Base-by-base conservation (phyloP, 2,888 invertebrate species). In the Drosophila demipolita region DNA sequence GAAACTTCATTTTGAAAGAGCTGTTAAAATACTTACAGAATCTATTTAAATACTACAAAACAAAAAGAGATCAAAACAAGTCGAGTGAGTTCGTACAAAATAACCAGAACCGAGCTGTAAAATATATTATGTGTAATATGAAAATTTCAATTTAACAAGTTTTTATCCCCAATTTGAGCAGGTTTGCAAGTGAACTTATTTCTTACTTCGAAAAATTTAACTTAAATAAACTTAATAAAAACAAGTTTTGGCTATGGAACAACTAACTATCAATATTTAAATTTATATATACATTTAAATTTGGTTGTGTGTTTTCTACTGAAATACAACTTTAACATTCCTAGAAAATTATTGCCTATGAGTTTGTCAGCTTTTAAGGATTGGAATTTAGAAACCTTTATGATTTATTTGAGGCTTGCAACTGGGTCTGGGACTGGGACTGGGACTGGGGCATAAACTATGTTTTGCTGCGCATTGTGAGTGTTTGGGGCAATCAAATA, bases 401-500 rank as follows among this genome's bases (percentile, higher is more conserved):
- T 60, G 53, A 29, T 15, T 74, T 52, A 33, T 42, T 12, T 35
- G 35, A 20, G 45, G 60, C 17, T n/a, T 26, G 67, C 11, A 23
- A 26, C 32, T 50, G 45, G 58, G 38, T 33, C 50, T 45, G 45
- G 45, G 20, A 26, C 26, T 26, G 26, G 26, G 32, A 26, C 32
- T 50, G 49, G 58, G 38, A 36, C 42, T 45, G 45, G 20, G 23
- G 35, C 54, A 49, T 76, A 65, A 49, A 63, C 60, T 68, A 66
- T 62, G 12, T 45, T 52, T n/a, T 48, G 42, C 48, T 62, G 35
- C n/a, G 8, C 36, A 17, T 26, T 72, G 42, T 33, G 38, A 66
- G 66, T 66, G 40, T 60, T 72, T 38, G 73, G 69, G 73, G 67
- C 77, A 83, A 87, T 84, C 83, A 90, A 84, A 92, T 92, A 92